Percentiles rank a stretch among this genome's conserved stretches.
Conservation (phyloP, 2,888 invertebrate genomes). For the Lydus trimaculatus region DNA sequence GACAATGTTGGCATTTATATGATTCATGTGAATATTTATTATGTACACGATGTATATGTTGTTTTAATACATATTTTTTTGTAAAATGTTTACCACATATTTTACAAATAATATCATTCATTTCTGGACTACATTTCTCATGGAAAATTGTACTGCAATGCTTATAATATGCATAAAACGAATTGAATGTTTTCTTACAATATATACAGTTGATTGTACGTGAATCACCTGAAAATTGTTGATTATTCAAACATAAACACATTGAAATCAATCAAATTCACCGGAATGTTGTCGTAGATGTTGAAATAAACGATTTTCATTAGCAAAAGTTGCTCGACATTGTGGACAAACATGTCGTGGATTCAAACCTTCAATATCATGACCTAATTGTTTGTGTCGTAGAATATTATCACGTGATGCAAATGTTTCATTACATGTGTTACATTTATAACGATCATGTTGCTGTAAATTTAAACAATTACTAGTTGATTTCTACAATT, state of each 20-base stretch:
- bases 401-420: slow-evolving; percentile 49
- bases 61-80: slow-evolving; percentile 51
- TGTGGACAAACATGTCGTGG: slow-evolving; percentile 40
- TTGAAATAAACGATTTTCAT: slow-evolving; percentile 34
- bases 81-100: slow-evolving; percentile 52
- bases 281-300: slow-evolving; percentile 42
- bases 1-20: slow-evolving; percentile 51
- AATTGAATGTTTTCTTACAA: slow-evolving; percentile 41
- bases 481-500: neutral
- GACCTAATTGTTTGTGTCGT: slow-evolving; percentile 41
- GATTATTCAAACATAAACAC: neutral
- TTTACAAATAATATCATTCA: slow-evolving; percentile 47
- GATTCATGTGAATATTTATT: slow-evolving; percentile 45
- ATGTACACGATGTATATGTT: slow-evolving; percentile 52
- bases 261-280: neutral
- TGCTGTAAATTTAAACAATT: slow-evolving; percentile 39
- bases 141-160: slow-evolving; percentile 39
- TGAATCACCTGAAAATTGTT: slow-evolving; percentile 31
- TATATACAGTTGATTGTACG: slow-evolving; percentile 40
- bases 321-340: slow-evolving; percentile 38
- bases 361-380: slow-evolving; percentile 39
- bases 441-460: slow-evolving; percentile 55
- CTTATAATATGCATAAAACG: slow-evolving; percentile 40
- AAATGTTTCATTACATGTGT: slow-evolving; percentile 51
- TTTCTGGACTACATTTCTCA: slow-evolving; percentile 43